Conservation (phyloP, 2,888 invertebrate genomes). For the Ferdinandea cuprea region DNA sequence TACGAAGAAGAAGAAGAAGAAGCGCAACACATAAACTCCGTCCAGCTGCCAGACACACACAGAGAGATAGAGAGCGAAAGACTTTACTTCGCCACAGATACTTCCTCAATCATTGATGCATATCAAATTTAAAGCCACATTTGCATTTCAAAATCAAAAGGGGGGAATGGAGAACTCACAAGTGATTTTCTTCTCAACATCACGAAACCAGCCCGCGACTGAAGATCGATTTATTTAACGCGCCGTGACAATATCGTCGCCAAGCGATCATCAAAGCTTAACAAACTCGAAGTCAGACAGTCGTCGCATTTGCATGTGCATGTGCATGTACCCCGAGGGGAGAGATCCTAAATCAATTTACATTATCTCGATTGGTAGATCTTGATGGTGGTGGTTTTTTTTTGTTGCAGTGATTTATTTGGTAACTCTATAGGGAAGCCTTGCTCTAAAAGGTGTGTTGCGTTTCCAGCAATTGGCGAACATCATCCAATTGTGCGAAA, state of each 20-base stretch:
- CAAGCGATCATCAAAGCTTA: slow-evolving; percentile 47
- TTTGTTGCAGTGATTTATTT: slow-evolving; percentile 31
- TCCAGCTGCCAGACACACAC: not conserved
- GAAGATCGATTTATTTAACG: slow-evolving; percentile 49
- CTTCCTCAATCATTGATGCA: slow-evolving; percentile 74
- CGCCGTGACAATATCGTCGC: slow-evolving; percentile 68
- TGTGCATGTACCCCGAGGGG: slow-evolving; percentile 30
- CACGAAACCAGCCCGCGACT: slow-evolving; percentile 13
- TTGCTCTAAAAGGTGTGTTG: slow-evolving; percentile 18
- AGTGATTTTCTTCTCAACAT: not conserved
- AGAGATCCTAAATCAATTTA: slow-evolving; percentile 70
- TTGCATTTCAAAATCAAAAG: slow-evolving; percentile 66
- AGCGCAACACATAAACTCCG: not conserved
- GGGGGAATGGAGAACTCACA: not conserved
- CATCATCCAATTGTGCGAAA: slow-evolving; percentile 9
- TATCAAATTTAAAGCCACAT: slow-evolving; percentile 69
- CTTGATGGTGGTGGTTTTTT: slow-evolving; percentile 55
- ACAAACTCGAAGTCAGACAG: slow-evolving; percentile 2
- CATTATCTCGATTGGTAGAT: slow-evolving; percentile 56
- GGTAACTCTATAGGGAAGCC: slow-evolving; percentile 32
- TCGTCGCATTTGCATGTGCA: not conserved
- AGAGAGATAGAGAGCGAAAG: no score
- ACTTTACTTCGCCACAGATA: slow-evolving; percentile 31
- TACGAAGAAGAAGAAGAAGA: slow-evolving; percentile 15
- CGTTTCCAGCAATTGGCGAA: not conserved